Conservation (phyloP, 2,797 vertebrate genomes). For the Rhynchotus rufescens region DNA sequence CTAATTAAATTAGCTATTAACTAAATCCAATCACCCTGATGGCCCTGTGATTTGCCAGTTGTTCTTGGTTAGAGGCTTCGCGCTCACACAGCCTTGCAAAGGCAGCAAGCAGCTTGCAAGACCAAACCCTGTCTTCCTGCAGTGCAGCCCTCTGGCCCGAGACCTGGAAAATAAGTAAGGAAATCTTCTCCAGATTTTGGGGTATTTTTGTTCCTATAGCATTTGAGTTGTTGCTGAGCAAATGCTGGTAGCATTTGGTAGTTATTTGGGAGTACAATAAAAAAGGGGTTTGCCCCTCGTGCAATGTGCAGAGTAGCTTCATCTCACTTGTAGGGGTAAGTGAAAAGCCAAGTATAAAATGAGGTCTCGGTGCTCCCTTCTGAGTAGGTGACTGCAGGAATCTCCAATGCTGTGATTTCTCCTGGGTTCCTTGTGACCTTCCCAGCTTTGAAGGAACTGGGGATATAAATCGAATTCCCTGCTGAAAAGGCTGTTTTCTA, state of each 20-base stretch:
- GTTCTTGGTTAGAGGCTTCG: background rate
- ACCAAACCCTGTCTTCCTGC: background rate
- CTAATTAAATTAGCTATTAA: background rate
- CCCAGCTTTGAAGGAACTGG: background rate
- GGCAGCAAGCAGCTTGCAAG: background rate
- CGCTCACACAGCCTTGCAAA: background rate
- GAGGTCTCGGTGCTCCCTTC: background rate
- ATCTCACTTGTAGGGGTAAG: background rate
- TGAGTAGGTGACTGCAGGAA: background rate
- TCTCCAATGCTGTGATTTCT: background rate
- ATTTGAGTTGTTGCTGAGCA: background rate
- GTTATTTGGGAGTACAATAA: rapidly evolving
- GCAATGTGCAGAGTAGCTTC: background rate
- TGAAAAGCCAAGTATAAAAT: background rate
- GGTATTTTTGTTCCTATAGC: background rate
- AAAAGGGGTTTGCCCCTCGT: background rate
- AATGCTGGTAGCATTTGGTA: background rate
- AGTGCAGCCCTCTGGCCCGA: background rate
- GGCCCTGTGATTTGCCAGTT: background rate
- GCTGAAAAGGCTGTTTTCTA: background rate
- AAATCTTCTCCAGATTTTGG: background rate
- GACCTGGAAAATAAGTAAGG: rapidly evolving
- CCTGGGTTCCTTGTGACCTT: background rate
- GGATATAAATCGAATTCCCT: background rate
- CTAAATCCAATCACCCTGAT: background rate